Base-by-base conservation (phyloP, 2,888 invertebrate species). In the Ophion slaviceki region DNA sequence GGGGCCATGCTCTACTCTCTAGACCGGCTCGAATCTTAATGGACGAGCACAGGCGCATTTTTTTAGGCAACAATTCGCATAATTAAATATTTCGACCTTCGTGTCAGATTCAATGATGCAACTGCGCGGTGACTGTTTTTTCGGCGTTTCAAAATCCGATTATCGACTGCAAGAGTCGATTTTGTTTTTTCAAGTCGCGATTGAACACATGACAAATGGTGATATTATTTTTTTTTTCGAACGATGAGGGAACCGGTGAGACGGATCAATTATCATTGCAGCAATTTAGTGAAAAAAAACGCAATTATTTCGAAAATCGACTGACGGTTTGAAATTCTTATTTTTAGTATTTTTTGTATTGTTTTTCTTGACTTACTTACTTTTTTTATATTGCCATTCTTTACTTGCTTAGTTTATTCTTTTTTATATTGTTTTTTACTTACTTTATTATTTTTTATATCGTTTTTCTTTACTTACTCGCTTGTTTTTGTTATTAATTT, bases 1-100 rank as follows among this genome's bases (percentile, higher is more conserved):
- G 86, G 87, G 80, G 74, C 78, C 86, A 53, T 62, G 68, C 82
- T 82, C 75, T 82, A 77, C 80, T 77, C 79, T 79, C 57, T 80
- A 47, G 80, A 66, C 76, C 62, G 53, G n/a, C 74, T 84, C 78
- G 77, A 70, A 68, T 83, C 68, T 86, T 87, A 86, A 85, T 83
- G 80, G 74, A 82, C 82, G 74, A 67, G 32, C 59, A 28, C 72
- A 74, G 59, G 67, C 57, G 72, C 66, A 72, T 76, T 76, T 78
- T 78, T 78, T 70, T 70, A n/a, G 70, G 28, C 78, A 70, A 71
- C 80, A 61, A 80, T 74, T 45, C 80, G 64, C 72, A 45, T 67
- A 64, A 80, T 80, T 80, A 53, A 53, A 64, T 71, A 80, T 71
- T 71, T 64, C 36, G 79, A 80, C 79, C 79, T 80, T 80, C 62